Base-by-base conservation (phyloP, 2,113 vertebrate species). In the Cavia aperea region DNA sequence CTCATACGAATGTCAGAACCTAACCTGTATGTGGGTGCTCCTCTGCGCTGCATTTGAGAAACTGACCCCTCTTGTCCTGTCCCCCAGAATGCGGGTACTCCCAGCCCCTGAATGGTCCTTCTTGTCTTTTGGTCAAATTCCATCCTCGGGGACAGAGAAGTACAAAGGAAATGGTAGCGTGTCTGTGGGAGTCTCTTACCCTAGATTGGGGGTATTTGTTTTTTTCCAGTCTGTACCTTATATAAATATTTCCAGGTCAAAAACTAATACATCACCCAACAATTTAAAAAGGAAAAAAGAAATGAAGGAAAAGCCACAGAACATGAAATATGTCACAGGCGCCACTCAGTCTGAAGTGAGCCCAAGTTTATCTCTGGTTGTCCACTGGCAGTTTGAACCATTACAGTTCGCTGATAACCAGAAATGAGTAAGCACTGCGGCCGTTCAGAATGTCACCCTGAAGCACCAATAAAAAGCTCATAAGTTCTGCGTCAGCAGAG, bases 261-360 rank as follows among this genome's bases (percentile, higher is more conserved):
- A 97, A 97, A 97, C 96, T 93, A 93, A 95, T 95, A 94, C 93
- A 95, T 97, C 94, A 97, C 94, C 82, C 86, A 70, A 93, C 66
- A 95, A 75, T 91, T 93, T 56, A 43, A 16, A 63, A 21, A 83
- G 31, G 31, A 94, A 46, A 88, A 81, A 93, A 23, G 5, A 96
- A 18, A 92, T 51, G 90, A 31, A 43, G 81, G 62, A 92, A 89
- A 95, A 72, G 33, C 19, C 49, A 19, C 66, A 54, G 12, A n/a
- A 33, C n/a, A 26, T 14, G 91, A 68, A 95, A 92, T 68, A 82
- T 49, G 93, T 94, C 94, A 94, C 89, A 82, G 98, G 98, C 97
- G 97, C 97, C 98, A 96, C 95, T 94, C 94, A 96, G 98, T 98
- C 98, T 98, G 97, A 96, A 95, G 95, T 95, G 92, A 92, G 96